Base-by-base conservation (phyloP, 2,113 vertebrate species). In the Pipa parva region DNA sequence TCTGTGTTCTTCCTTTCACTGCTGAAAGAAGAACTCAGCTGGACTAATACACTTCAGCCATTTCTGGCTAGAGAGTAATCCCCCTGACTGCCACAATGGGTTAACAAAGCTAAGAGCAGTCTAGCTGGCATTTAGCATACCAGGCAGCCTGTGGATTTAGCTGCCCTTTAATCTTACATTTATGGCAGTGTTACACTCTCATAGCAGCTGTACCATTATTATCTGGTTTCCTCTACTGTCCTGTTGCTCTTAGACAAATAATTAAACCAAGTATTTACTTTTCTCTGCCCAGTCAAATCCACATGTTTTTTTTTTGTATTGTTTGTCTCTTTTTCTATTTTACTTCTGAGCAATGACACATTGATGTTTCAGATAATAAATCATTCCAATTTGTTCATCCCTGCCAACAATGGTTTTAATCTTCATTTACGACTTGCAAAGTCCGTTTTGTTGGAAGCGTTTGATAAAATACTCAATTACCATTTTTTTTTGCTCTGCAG, bases 381-480 rank as follows among this genome's bases (percentile, higher is more conserved):
- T 91, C 85, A 90, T 87, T 84, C 78, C 85, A 88, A 89, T 90
- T 92, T 91, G 84, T 88, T 87, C 86, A 77, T 85, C 79, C 77
- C 84, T 85, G 79, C 79, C 87, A 90, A 89, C 88, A 85, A 84
- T 77, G 80, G 83, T 84, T 88, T 90, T 91, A 91, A 90, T 92
- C 87, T 92, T 92, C 85, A 89, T 90, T 91, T 88, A 87, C 33
- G 77, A 87, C 84, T 89, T 78, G 77, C 79, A 88, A 86, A 85
- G 83, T 90, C 81, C 75, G 62, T 89, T 90, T 85, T 86, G 80
- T 85, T 85, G 81, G 82, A 87, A 86, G 84, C 75, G 27, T 89
- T 87, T 87, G 88, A 90, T 90, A 91, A 91, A 92, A 90, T 85
- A 87, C 81, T 87, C 85, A 88, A 89, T 90, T 89, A 89, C 83